phyloP scores from a whole-genome alignment of 2,888 invertebrate genomes.

The Celastrina argiolus region DNA sequence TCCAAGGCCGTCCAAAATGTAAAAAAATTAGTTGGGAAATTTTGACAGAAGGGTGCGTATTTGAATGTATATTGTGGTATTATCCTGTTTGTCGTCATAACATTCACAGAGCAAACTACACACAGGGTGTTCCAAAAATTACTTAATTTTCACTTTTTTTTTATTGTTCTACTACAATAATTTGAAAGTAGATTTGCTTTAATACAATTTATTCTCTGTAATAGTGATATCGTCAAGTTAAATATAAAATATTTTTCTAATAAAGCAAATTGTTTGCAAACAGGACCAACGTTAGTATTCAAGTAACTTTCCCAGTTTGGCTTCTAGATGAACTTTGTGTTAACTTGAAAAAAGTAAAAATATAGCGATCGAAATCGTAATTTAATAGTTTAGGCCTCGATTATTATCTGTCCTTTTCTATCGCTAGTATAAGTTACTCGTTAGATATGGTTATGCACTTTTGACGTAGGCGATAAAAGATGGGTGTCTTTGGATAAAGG shows the following conservation, averaged over 20 bases:
- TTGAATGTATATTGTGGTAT: constrained; percentile 21
- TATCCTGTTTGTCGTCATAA: constrained; percentile 28
- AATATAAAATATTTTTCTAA: neutral
- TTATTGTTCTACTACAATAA: too few species aligned
- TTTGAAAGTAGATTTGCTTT: too few species aligned
- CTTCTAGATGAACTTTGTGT: neutral
- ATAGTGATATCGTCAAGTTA: neutral
- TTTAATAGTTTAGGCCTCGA: neutral
- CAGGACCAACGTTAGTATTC: neutral
- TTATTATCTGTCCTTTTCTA: neutral
- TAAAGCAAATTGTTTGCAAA: neutral
- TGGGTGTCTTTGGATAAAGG: constrained; percentile 20
- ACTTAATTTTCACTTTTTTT: too few species aligned
- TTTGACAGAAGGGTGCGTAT: constrained; percentile 31
- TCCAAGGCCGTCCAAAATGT: constrained; percentile 42
- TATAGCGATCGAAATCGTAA: neutral
- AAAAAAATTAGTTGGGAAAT: constrained; percentile 24
- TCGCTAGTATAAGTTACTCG: neutral
- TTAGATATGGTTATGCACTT: neutral
- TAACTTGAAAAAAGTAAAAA: too few species aligned
- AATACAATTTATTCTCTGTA: too few species aligned
- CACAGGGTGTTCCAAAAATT: neutral
- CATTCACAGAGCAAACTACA: constrained; percentile 19
- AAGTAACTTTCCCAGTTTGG: neutral
- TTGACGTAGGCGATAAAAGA: neutral